Evolutionary conservation across 2,113 vertebrate genomes (phyloP).

Genomic region (Corydoras sp.): DNA sequence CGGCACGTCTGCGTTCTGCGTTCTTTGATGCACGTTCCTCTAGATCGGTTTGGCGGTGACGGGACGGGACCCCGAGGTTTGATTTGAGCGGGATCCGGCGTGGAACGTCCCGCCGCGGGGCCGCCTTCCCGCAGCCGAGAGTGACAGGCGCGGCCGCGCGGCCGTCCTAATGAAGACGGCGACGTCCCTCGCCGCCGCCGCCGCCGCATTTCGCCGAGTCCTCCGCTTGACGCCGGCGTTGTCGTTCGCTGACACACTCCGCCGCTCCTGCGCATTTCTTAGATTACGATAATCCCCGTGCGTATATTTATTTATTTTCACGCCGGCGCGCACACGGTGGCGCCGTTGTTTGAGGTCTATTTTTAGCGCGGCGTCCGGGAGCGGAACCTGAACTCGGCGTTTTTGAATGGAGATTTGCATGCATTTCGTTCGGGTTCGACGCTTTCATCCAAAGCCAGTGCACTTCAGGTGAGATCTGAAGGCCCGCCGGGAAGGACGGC

Average conservation of each 20-base stretch:
- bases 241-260: conserved; percentile 19
- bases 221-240: neutral
- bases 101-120: neutral
- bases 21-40: conserved; percentile 27
- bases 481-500: too few relatives aligned
- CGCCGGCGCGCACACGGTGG: neutral
- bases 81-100: neutral
- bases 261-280: conserved; percentile 17
- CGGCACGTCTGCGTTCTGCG: too few relatives aligned
- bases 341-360: neutral
- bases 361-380: neutral
- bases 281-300: conserved; percentile 27
- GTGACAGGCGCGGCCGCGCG: conserved; percentile 35
- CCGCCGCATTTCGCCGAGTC: conserved; percentile 25
- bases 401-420: too few relatives aligned
- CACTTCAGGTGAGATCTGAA: too few relatives aligned
- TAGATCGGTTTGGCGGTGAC: conserved; percentile 6
- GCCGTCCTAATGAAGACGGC: conserved; percentile 43
- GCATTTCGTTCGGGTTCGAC: too few relatives aligned
- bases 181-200: conserved; percentile 35
- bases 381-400: neutral
- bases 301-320: conserved; percentile 19
- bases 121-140: conserved; percentile 6
- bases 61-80: neutral
- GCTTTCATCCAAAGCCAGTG: too few relatives aligned